A percentile compares a stretch with the other conserved stretches of the same genome.
Evolutionary conservation across 2,113 vertebrate genomes (phyloP).

Genomic region (Pachypanchax playfairii): DNA sequence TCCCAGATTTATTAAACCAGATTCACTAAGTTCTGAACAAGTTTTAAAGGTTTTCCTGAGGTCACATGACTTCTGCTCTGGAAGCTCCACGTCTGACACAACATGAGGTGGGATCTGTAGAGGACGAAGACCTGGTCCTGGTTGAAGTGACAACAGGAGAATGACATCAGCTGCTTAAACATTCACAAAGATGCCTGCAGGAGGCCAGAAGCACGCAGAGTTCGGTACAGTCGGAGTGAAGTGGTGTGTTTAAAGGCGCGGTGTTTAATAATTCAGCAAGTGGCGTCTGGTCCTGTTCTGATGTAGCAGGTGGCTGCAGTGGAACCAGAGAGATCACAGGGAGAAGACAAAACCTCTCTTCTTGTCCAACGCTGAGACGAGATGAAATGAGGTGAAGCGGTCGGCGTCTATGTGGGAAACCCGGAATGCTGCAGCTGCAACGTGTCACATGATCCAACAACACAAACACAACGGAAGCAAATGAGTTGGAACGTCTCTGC

Average conservation of each 20-base stretch:
- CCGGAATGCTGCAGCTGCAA: too few relatives aligned
- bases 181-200: conserved; percentile 17
- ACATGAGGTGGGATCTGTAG: too few relatives aligned
- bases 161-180: conserved; percentile 37
- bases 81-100: too few relatives aligned
- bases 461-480: background rate
- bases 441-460: background rate
- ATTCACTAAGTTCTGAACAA: too few relatives aligned
- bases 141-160: background rate
- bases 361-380: conserved; percentile 13
- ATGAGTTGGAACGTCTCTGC: background rate
- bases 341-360: conserved; percentile 12
- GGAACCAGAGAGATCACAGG: conserved; percentile 37
- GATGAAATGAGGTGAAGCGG: conserved; percentile 5
- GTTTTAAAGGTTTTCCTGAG: too few relatives aligned
- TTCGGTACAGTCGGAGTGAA: conserved; percentile 1
- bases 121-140: background rate
- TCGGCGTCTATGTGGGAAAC: background rate
- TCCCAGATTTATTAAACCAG: too few relatives aligned
- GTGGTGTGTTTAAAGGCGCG: conserved; percentile 34
- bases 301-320: conserved; percentile 52
- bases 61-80: too few relatives aligned
- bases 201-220: conserved; percentile 19
- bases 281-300: conserved; percentile 43
- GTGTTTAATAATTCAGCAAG: conserved; percentile 48